Conservation (phyloP, 2,888 invertebrate species). For the Sceliomorpha sp. region DNA sequence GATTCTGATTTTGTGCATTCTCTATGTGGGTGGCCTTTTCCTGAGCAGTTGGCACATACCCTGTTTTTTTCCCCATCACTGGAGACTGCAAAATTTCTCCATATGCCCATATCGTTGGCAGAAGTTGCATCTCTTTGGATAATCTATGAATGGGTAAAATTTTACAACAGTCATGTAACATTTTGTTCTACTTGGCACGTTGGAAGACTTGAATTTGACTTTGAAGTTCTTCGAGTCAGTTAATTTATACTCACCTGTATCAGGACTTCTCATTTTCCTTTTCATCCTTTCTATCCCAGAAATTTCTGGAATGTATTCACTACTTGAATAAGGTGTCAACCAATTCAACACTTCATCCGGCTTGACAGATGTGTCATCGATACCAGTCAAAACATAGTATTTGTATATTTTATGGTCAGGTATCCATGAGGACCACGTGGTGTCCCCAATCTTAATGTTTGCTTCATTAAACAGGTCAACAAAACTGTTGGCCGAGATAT, state of each 20-base stretch:
- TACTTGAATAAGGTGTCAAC: no score
- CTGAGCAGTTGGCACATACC: constrained; percentile 2
- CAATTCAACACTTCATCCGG: background rate
- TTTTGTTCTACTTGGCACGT: background rate
- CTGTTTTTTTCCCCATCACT: no score
- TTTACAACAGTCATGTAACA: background rate
- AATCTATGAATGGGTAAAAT: constrained; percentile 1
- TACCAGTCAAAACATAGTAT: constrained; percentile 4
- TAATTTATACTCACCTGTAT: no score
- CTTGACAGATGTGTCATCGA: background rate
- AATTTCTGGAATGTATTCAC: no score
- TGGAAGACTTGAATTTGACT: constrained; percentile 1
- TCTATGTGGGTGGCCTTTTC: background rate
- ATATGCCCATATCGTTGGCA: constrained; percentile 10
- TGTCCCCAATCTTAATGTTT: background rate
- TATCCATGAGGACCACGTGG: constrained; percentile 1
- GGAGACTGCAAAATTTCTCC: constrained; percentile 5
- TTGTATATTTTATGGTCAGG: constrained; percentile 1
- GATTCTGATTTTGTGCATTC: background rate
- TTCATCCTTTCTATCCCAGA: background rate
- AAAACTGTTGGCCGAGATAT: constrained; percentile 2
- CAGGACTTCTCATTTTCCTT: constrained; percentile 4
- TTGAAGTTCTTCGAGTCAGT: constrained; percentile 1
- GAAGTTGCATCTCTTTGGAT: background rate
- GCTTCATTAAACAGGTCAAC: background rate